A percentile compares a stretch with the other conserved stretches of the same genome.
Conservation (phyloP, 2,888 invertebrate species). For the Tenthredo notha region DNA sequence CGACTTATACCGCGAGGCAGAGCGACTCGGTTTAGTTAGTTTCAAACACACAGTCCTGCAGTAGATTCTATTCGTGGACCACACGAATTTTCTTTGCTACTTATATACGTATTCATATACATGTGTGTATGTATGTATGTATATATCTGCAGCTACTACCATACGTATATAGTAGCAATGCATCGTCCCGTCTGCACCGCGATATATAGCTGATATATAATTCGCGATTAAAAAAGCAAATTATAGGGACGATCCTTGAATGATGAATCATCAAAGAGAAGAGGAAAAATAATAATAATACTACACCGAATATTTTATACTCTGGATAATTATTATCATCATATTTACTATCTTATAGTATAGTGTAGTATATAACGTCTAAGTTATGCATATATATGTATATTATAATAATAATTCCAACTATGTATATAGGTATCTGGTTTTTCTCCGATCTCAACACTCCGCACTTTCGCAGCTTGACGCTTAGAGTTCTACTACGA, state of each 20-base stretch:
- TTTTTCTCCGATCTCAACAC: conserved; percentile 1
- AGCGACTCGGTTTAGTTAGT: background rate
- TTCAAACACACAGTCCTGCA: conserved; percentile 11
- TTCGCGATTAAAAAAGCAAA: background rate
- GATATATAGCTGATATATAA: background rate
- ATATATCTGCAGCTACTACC: background rate
- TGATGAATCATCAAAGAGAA: background rate
- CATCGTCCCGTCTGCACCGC: background rate
- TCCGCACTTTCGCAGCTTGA: conserved; percentile 34
- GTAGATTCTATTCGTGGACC: conserved; percentile 18
- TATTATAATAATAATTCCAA: background rate
- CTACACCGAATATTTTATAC: background rate
- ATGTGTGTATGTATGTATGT: background rate
- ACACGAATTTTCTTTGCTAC: background rate
- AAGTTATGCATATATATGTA: background rate
- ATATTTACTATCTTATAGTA: no score
- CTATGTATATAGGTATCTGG: background rate
- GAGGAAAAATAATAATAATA: background rate
- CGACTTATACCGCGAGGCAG: conserved; percentile 7
- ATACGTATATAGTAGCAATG: background rate
- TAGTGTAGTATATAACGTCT: no score
- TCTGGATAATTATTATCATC: no score
- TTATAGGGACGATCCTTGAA: no score
- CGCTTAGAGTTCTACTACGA: background rate
- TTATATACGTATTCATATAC: background rate